Evolutionary conservation across 2,113 vertebrate genomes (phyloP).

Genomic region (Cyprinodon tularosa): DNA sequence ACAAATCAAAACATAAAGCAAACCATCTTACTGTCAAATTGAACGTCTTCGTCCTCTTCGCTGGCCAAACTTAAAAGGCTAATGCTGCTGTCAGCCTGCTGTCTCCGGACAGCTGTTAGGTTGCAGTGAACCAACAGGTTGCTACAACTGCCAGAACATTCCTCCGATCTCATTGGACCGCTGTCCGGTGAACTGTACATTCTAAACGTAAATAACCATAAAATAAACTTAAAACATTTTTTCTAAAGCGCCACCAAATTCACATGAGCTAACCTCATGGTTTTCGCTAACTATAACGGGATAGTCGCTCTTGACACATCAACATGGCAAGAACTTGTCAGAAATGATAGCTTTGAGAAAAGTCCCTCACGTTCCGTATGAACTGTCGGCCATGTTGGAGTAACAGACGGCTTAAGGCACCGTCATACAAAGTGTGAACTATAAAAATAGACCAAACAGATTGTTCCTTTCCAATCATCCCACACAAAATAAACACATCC

Average conservation of each 20-base stretch:
- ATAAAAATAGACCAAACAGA: background rate
- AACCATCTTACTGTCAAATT: conserved; percentile 80
- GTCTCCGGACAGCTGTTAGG: conserved; percentile 6
- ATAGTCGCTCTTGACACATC: background rate
- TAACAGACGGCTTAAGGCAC: background rate
- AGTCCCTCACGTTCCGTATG: background rate
- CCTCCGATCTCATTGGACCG: conserved; percentile 46
- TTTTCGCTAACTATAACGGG: too few relatives aligned
- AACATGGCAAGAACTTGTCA: background rate
- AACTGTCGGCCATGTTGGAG: conserved; percentile 31
- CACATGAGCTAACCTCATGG: background rate
- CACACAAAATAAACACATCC: background rate
- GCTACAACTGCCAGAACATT: conserved; percentile 62
- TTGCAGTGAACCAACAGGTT: conserved; percentile 22
- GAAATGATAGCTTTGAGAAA: too few relatives aligned
- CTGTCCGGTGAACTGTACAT: conserved; percentile 48
- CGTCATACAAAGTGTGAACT: conserved; percentile 9
- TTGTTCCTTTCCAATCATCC: background rate
- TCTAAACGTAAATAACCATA: background rate
- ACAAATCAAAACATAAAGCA: background rate
- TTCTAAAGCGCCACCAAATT: background rate
- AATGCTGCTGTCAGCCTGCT: background rate
- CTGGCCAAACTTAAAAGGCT: conserved; percentile 52
- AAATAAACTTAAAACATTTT: background rate
- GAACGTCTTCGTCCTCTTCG: conserved; percentile 75